These are phyloP conservation scores for Drosophila setosimentum DNA, from an alignment of 2,888 invertebrate species.

Conservation along the genomic window DNA sequence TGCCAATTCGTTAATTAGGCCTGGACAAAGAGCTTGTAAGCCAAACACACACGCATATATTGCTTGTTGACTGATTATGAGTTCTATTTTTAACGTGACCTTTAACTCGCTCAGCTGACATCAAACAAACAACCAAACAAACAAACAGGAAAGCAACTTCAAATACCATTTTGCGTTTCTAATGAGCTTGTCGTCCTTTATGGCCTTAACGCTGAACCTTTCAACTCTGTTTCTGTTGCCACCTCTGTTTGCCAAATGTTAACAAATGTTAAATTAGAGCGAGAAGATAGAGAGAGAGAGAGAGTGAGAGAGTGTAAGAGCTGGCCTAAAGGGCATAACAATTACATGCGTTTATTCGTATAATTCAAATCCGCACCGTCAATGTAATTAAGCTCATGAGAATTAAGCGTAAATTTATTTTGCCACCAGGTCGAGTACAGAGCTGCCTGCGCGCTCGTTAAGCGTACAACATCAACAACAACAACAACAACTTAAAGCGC, in stretches of 20 bases:
- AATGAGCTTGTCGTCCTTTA: slow-evolving; percentile 55
- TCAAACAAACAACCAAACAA: slow-evolving; percentile 16
- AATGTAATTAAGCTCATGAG: slow-evolving; percentile 80
- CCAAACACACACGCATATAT: slow-evolving; percentile 2
- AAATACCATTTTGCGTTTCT: slow-evolving; percentile 56
- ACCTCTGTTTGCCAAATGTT: slow-evolving; percentile 4
- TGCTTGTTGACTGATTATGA: slow-evolving; percentile 12
- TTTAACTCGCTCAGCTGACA: slow-evolving; percentile 15
- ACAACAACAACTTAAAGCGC: slow-evolving; percentile 2
- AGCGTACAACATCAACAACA: slow-evolving; percentile 10
- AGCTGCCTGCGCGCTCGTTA: slow-evolving; percentile 41
- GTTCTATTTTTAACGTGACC: slow-evolving; percentile 14
- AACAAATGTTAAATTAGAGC: background rate
- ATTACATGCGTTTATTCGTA: slow-evolving; percentile 65
- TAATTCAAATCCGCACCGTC: slow-evolving; percentile 72
- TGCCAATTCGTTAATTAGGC: slow-evolving; percentile 70
- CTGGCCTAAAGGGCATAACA: slow-evolving; percentile 30
- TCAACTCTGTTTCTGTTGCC: background rate
- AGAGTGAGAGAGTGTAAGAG: background rate
- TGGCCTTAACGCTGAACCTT: background rate
- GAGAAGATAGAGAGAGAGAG: background rate
- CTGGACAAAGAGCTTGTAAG: slow-evolving; percentile 37
- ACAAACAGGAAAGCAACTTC: slow-evolving; percentile 21
- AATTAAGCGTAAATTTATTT: slow-evolving; percentile 74
- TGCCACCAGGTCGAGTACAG: slow-evolving; percentile 28